Evolutionary conservation across 2,113 vertebrate species (phyloP).

Genomic region (Calidris pugnax): DNA sequence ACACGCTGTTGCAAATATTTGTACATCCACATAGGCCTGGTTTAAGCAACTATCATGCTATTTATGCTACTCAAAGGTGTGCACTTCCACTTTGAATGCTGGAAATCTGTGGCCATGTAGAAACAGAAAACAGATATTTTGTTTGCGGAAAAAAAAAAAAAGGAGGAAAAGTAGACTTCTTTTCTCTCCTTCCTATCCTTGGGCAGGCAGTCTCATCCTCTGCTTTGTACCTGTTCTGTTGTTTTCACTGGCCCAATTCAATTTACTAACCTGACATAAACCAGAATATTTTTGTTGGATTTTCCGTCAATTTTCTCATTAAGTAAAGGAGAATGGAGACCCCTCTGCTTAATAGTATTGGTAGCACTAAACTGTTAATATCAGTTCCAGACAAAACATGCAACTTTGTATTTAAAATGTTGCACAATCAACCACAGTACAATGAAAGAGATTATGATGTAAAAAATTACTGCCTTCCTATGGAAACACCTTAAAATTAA

Average conservation of each 20-base stretch:
- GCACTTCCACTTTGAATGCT: neutral
- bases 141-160: no score
- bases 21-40: neutral
- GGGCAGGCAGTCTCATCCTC: neutral
- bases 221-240: neutral
- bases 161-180: neutral
- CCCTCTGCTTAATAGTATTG: neutral
- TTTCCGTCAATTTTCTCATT: neutral
- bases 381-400: neutral
- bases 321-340: neutral
- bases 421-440: neutral
- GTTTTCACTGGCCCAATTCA: neutral
- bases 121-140: neutral
- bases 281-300: neutral
- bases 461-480: neutral
- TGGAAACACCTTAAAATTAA: neutral
- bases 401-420: neutral
- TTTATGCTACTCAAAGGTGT: neutral
- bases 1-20: neutral
- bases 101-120: neutral
- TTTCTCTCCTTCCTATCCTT: neutral
- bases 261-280: neutral
- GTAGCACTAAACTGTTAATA: neutral
- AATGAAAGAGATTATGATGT: neutral
- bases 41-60: neutral